phyloP scores from a whole-genome alignment of 2,888 invertebrate species.

The Octonoba sinensis region DNA sequence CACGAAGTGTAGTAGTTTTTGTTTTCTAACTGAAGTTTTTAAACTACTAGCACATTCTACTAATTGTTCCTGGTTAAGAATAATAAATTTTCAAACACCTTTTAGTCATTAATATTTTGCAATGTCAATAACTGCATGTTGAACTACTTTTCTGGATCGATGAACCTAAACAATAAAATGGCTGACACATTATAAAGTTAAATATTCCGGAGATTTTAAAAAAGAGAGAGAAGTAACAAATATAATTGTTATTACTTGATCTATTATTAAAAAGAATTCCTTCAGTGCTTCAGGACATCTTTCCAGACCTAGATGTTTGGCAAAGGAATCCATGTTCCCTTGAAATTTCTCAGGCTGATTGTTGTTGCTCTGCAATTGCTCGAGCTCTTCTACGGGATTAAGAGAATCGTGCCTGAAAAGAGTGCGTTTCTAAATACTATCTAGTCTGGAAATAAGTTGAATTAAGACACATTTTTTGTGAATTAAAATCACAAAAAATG shows the following conservation, averaged over 20 bases:
- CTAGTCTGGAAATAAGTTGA: neutral
- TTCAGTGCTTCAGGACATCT: conserved; percentile 38
- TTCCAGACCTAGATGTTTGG: conserved; percentile 21
- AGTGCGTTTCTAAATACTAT: neutral
- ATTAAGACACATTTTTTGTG: neutral
- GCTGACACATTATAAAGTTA: neutral
- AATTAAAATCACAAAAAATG: neutral
- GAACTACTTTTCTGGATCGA: neutral
- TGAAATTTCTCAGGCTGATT: neutral
- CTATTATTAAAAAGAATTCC: conserved; percentile 24
- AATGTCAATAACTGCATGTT: neutral
- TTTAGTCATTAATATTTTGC: too few relatives aligned
- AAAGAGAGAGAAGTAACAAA: neutral
- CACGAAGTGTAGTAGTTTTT: too few relatives aligned
- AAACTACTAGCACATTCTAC: too few relatives aligned
- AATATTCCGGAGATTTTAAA: neutral
- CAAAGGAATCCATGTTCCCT: conserved; percentile 14
- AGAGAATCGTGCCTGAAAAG: conserved; percentile 26
- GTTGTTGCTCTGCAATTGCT: conserved; percentile 1
- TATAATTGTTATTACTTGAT: conserved; percentile 9
- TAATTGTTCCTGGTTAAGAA: too few relatives aligned
- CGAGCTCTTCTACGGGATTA: conserved; percentile 15
- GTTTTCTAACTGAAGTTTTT: too few relatives aligned
- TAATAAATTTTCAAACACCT: too few relatives aligned
- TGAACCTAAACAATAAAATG: neutral